Percentiles rank a stretch among this genome's conserved stretches.
These are phyloP conservation scores for Scelioninae gen. 2 DNA, from an alignment of 2,888 invertebrate genomes.

Conservation along the genomic window DNA sequence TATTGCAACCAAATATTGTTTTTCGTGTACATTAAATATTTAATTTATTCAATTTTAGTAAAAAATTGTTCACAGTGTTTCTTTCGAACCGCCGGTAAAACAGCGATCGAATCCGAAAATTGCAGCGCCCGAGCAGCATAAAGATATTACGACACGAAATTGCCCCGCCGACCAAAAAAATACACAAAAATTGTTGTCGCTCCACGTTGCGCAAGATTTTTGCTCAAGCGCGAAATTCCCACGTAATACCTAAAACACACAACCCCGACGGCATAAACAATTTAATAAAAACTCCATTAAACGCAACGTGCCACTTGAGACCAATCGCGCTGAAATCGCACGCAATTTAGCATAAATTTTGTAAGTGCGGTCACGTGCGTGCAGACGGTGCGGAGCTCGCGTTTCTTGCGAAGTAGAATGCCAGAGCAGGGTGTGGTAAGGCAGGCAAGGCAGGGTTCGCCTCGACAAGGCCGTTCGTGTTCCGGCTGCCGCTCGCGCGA, in stretches of 20 bases:
- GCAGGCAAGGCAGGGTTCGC: conserved; percentile 64
- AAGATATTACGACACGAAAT: no score
- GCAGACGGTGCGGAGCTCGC: conserved; percentile 51
- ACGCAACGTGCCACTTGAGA: conserved; percentile 19
- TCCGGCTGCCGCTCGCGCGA: conserved; percentile 66
- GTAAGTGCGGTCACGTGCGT: conserved; percentile 44
- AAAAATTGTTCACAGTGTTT: no score
- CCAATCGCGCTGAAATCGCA: conserved; percentile 30
- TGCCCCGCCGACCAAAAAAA: no score
- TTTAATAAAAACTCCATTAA: conserved; percentile 27
- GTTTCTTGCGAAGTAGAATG: conserved; percentile 66
- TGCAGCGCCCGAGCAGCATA: no score
- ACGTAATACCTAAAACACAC: conserved; percentile 9
- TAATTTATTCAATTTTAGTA: no score
- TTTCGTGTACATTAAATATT: no score
- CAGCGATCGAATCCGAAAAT: no score
- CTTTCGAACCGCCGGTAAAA: no score
- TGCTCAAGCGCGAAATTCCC: conserved; percentile 8
- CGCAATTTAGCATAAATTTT: conserved; percentile 42
- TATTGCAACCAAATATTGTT: no score
- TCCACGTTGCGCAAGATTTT: conserved; percentile 8
- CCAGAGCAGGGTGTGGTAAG: conserved; percentile 72
- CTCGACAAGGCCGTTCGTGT: conserved; percentile 73
- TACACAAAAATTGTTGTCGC: no score
- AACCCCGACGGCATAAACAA: conserved; percentile 21